These are phyloP conservation scores for Microctenopoma steveboyesi DNA, from an alignment of 2,797 vertebrate species.

Conservation along the genomic window DNA sequence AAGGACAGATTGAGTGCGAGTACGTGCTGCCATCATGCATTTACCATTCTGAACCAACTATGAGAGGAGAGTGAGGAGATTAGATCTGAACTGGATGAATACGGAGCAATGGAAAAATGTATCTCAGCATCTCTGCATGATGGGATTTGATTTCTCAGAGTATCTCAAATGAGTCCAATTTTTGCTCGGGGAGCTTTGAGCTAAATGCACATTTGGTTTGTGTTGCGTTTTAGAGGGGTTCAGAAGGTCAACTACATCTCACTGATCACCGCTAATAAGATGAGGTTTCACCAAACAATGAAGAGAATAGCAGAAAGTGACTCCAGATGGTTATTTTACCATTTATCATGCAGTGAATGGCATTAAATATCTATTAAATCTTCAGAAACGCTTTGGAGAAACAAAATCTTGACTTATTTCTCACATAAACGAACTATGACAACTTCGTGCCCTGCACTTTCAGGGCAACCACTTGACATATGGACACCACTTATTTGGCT, in stretches of 20 bases:
- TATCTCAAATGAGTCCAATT: slow-evolving; percentile 74
- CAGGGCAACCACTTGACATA: slow-evolving; percentile 21
- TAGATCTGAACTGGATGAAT: slow-evolving; percentile 73
- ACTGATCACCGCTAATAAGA: slow-evolving; percentile 70
- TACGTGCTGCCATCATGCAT: slow-evolving; percentile 56
- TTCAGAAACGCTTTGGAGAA: slow-evolving; percentile 10
- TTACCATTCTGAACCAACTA: slow-evolving; percentile 51
- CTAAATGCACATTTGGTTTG: slow-evolving; percentile 78
- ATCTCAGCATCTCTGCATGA: slow-evolving; percentile 66
- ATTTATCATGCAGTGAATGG: slow-evolving; percentile 21
- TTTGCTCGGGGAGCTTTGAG: slow-evolving; percentile 60
- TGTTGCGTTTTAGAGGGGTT: slow-evolving; percentile 64
- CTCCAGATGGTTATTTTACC: slow-evolving; percentile 53
- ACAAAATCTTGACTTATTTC: slow-evolving; percentile 18
- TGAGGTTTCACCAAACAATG: slow-evolving; percentile 53
- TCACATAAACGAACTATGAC: slow-evolving; percentile 16
- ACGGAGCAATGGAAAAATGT: slow-evolving; percentile 76
- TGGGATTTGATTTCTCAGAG: slow-evolving; percentile 67
- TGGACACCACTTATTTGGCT: slow-evolving; percentile 25
- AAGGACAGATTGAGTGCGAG: slow-evolving; percentile 23
- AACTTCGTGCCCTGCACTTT: slow-evolving; percentile 2
- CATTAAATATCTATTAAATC: slow-evolving; percentile 9
- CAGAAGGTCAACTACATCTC: slow-evolving; percentile 65
- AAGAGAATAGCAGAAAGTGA: slow-evolving; percentile 39
- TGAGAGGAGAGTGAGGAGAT: slow-evolving; percentile 65